Conservation (phyloP, 2,113 vertebrate genomes). For the Anhinga rufa region DNA sequence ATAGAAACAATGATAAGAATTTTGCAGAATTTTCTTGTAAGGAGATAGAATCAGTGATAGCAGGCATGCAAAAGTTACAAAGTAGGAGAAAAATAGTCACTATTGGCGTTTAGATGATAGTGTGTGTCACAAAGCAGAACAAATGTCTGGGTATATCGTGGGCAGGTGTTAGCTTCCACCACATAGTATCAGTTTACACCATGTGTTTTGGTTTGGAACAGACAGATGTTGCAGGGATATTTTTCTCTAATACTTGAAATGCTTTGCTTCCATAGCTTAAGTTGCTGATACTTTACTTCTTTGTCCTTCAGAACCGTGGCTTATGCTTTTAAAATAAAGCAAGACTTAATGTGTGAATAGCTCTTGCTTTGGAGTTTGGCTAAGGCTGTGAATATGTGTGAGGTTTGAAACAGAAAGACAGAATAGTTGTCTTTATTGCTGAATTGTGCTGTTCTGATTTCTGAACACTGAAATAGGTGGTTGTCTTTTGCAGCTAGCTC, state of each 20-base stretch:
- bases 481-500: background rate
- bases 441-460: background rate
- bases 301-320: background rate
- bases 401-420: background rate
- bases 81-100: background rate
- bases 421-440: background rate
- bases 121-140: background rate
- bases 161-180: background rate
- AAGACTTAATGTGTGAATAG: background rate
- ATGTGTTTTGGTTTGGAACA: background rate
- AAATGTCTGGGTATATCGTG: background rate
- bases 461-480: background rate
- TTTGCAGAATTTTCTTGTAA: background rate
- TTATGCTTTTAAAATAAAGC: background rate
- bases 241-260: background rate
- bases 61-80: background rate
- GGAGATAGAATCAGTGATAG: background rate
- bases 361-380: background rate
- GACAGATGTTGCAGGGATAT: background rate
- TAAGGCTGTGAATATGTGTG: background rate
- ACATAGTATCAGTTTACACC: background rate
- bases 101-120: background rate
- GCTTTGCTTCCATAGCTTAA: background rate
- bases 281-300: background rate
- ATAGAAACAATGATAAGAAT: rapidly evolving